Evolutionary conservation across 2,113 vertebrate species (phyloP).

Genomic region (Tragelaphus imberbis): DNA sequence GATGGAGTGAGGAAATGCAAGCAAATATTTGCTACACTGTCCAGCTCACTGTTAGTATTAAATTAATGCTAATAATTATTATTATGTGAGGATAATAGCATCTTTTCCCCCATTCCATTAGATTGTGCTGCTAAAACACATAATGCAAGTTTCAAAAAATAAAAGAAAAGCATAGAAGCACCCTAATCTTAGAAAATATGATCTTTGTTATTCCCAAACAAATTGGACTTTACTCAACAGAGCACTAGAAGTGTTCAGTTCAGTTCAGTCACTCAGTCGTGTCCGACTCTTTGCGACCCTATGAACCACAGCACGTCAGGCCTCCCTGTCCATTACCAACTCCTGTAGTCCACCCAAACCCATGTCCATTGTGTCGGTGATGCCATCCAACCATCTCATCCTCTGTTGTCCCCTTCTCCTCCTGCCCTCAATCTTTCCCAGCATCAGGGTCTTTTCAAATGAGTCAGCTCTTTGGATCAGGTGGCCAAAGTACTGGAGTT

Average conservation of each 20-base stretch:
- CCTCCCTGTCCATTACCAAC: neutral
- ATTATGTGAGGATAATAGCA: neutral
- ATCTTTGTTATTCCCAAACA: neutral
- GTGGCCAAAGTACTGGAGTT: too few relatives aligned
- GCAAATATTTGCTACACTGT: neutral
- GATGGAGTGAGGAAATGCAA: neutral
- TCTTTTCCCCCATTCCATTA: neutral
- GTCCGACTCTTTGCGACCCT: too few relatives aligned
- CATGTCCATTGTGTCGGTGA: too few relatives aligned
- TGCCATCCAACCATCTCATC: too few relatives aligned
- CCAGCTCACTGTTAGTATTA: neutral
- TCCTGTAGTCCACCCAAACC: too few relatives aligned
- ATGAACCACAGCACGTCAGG: fast-evolving
- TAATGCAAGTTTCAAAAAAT: neutral
- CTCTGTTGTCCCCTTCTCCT: too few relatives aligned
- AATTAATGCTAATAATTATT: neutral
- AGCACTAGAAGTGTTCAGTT: neutral
- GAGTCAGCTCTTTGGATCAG: too few relatives aligned
- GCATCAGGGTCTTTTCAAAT: too few relatives aligned
- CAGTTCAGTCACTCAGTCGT: too few relatives aligned
- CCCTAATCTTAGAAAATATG: slow-evolving; percentile 2
- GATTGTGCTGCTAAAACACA: neutral
- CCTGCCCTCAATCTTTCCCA: too few relatives aligned
- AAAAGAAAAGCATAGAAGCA: neutral
- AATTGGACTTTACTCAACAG: slow-evolving; percentile 18